Evolutionary conservation across 2,113 vertebrate species (phyloP).

Genomic region (Calidris pugnax): DNA sequence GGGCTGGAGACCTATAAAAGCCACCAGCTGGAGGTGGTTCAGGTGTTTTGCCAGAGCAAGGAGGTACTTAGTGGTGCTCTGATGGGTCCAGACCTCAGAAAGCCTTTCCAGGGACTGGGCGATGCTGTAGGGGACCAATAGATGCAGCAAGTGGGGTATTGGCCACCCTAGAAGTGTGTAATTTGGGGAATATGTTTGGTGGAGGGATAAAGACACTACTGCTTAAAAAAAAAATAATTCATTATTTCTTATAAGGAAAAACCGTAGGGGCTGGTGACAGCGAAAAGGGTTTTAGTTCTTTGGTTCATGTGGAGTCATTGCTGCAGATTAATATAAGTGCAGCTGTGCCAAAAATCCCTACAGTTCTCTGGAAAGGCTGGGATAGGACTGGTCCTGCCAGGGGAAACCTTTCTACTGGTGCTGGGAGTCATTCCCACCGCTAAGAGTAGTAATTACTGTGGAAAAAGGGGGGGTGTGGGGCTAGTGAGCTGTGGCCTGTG

Average conservation of each 20-base stretch:
- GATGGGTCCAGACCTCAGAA: background rate
- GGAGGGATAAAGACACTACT: background rate
- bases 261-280: background rate
- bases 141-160: rapidly evolving
- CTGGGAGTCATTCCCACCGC: rapidly evolving
- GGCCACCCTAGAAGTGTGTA: rapidly evolving
- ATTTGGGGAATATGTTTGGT: background rate
- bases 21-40: rapidly evolving
- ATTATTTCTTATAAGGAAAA: background rate
- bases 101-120: rapidly evolving
- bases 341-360: background rate
- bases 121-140: rapidly evolving
- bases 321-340: rapidly evolving
- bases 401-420: background rate
- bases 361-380: background rate
- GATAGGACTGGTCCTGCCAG: background rate
- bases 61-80: rapidly evolving
- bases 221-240: background rate
- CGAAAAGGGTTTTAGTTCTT: background rate
- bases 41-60: rapidly evolving
- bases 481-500: rapidly evolving
- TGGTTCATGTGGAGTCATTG: rapidly evolving
- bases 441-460: background rate
- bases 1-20: background rate
- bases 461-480: background rate